Evolutionary conservation across 2,888 invertebrate species (phyloP), one percentile per base, ranked within the genome.

Genomic region (Graphium colonna): DNA sequence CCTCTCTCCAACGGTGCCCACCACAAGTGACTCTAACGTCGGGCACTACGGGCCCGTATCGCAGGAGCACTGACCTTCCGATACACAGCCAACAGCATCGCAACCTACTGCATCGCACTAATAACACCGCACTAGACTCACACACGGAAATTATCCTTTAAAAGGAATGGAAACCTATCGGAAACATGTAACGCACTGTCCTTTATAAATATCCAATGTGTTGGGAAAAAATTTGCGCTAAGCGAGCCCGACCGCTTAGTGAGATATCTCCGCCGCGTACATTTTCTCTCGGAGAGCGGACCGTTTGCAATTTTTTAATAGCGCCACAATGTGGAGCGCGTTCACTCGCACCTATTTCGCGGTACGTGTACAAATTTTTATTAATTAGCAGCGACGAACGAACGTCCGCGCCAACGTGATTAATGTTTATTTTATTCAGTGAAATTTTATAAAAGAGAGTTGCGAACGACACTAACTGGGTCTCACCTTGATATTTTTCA

Each of bases 31-130:
- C 88, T 87, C 78, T 87, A 84, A 74, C 74, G 65, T 79, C 68
- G 73, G 75, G 77, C 81, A 79, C 73, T 84, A 84, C 83, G 84
- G 13, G 85, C 72, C 76, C 75, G 77, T 79, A 77, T 79, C 83
- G 79, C 83, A 79, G 75, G 79, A 82, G 83, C 85, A 81, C 82
- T 78, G 82, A 82, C 83, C 86, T 84, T 80, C 81, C 9, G 69
- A 64, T 74, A 74, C 68, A n/a, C 71, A 49, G 60, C 21, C 21
- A 5, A 21, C 5, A 5, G 21, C 21, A 21, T 21, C 31, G 36
- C 12, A 36, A 3, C 13, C 9, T 12, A 9, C 12, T 12, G 36
- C 13, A 36, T n/a, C 4, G 36, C n/a, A n/a, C 36, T n/a, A 36
- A n/a, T 13, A 36, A 12, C 4, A 1, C n/a, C 36, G 36, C 12